Conservation (phyloP, 2,797 vertebrate genomes). For the Erethizon dorsatum region DNA sequence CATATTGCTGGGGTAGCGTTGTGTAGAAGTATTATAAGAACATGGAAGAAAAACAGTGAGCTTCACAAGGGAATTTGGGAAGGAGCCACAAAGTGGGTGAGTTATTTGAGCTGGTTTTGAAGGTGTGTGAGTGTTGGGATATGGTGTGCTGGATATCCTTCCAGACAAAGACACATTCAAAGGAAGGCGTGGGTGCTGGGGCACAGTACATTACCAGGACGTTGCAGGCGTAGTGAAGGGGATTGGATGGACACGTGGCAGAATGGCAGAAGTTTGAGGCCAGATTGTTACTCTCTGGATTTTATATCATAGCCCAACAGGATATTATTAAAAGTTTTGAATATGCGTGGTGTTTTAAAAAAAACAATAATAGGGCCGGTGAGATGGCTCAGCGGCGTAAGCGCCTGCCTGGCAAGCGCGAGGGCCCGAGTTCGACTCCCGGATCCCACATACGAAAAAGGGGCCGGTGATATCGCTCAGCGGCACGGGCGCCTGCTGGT, state of each 20-base stretch:
- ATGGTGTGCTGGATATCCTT: background rate
- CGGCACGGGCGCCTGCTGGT: no score
- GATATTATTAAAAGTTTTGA: constrained; percentile 12
- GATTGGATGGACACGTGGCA: background rate
- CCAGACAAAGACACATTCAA: constrained; percentile 3
- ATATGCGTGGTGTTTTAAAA: background rate
- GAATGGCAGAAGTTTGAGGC: background rate
- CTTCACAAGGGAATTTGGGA: background rate
- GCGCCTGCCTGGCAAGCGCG: no score
- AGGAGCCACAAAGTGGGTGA: background rate
- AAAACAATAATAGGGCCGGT: background rate
- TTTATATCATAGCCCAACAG: constrained; percentile 16
- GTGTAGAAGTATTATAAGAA: background rate
- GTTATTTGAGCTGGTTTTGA: background rate
- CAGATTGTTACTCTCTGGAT: background rate
- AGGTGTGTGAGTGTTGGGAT: background rate
- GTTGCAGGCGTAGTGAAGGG: background rate
- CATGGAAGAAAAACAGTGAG: background rate
- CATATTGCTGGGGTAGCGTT: background rate
- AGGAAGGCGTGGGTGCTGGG: background rate
- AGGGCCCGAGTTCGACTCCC: no score
- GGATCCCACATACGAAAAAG: no score
- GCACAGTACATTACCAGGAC: background rate
- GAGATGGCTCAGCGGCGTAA: no score
- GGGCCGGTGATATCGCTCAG: no score